phyloP scores from a whole-genome alignment of 2,113 vertebrate species.

The Prunella himalayana region DNA sequence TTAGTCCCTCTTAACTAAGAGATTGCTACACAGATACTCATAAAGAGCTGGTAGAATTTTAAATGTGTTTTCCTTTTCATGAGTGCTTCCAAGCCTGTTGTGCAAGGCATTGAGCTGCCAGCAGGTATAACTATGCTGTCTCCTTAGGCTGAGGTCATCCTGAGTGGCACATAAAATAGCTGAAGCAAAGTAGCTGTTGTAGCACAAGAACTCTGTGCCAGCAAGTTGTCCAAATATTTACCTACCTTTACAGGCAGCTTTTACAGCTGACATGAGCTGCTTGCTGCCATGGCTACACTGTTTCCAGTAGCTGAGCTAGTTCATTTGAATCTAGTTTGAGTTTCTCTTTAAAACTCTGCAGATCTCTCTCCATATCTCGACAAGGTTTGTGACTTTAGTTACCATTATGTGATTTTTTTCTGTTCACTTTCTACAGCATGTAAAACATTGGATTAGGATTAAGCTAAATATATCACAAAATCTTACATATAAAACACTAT shows the following conservation, averaged over 20 bases:
- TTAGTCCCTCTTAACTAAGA: neutral
- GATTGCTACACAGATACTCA: neutral
- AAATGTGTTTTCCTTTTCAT: neutral
- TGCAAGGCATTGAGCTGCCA: neutral
- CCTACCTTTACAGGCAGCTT: slow-evolving; percentile 14
- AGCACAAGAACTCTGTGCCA: slow-evolving; percentile 1
- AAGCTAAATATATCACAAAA: neutral
- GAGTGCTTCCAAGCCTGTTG: neutral
- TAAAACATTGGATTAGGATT: neutral
- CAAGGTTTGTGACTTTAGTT: neutral
- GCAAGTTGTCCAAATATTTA: slow-evolving; percentile 56
- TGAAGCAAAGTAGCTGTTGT: neutral
- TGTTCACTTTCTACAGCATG: neutral
- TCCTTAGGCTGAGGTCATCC: neutral
- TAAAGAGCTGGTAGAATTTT: neutral
- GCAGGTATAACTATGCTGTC: neutral
- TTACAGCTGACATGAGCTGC: neutral
- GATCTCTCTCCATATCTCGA: neutral
- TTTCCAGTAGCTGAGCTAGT: neutral
- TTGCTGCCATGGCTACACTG: neutral
- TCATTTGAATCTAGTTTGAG: neutral
- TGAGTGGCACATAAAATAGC: neutral
- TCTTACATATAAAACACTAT: neutral
- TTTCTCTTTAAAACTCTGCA: neutral
- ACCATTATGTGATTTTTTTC: neutral